Evolutionary conservation across 2,113 vertebrate species (phyloP), one percentile per base, ranked within the genome.

Genomic region (Campylorhamphus procurvoides): DNA sequence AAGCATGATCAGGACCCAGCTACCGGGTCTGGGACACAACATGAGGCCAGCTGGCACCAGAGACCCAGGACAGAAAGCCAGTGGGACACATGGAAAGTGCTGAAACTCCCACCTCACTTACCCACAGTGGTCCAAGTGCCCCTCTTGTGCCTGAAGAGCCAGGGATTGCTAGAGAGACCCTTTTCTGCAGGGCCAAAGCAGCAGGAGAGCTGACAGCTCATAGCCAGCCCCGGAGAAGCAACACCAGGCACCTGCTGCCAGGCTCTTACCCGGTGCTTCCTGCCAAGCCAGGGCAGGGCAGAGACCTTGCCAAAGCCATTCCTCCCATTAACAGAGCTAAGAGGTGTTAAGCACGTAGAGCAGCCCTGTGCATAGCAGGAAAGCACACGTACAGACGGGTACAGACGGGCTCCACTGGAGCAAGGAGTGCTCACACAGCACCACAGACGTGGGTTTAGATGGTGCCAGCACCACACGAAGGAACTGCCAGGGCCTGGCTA

Each of bases 111-210:
- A 35, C 55, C 20, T 18, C 35, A n/a, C 78, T 35, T 18, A 20
- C 0, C 9, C 23, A 22, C 3, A 10, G 7, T 0, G 3, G 19
- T 3, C 10, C 28, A 8, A 55, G 27, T 3, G 5, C 18, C 16
- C 14, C 11, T 28, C 0, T 42, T 14, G 0, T 5, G 2, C 59
- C 40, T 6, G 27, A 28, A 16, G 9, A 46, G 17, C 55, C 0
- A 0, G 6, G 35, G 31, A 23, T 31, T 4, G 7, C 14, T 11
- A n/a, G 7, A 69, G 16, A 50, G 12, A 8, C 5, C 35, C 56
- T 33, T 22, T 3, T 3, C n/a, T 37, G 39, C 49, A 6, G 14
- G 64, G 50, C 13, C 39, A 46, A 13, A 66, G 35, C 29, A 78
- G 53, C 23, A 47, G 35, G 18, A 90, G 24, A 37, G 3, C 7